phyloP scores from a whole-genome alignment of 1,140 invertebrate genomes.

The Stenopsyche tienmushanensis region DNA sequence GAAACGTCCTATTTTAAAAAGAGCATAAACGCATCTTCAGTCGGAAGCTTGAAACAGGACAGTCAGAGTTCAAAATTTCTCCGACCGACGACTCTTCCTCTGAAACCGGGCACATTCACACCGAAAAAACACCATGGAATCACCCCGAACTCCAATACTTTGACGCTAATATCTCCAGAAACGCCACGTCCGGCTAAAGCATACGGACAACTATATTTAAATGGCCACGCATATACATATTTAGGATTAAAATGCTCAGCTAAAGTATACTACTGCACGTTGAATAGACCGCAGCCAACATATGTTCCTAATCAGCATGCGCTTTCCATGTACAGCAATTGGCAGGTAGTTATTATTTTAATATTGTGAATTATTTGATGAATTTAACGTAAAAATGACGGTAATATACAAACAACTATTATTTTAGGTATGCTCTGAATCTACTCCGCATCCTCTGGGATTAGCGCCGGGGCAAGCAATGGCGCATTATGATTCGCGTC shows the following conservation, averaged over 20 bases:
- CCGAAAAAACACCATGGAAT: conserved; percentile 76
- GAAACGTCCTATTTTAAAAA: conserved; percentile 55
- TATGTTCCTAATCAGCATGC: conserved; percentile 89
- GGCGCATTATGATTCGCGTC: conserved; percentile 73
- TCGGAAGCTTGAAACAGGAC: conserved; percentile 39
- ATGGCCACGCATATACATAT: conserved; percentile 91
- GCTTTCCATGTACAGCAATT: conserved; percentile 97
- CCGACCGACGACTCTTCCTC: conserved; percentile 73
- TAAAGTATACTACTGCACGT: conserved; percentile 87
- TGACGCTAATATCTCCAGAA: conserved; percentile 82
- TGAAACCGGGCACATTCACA: conserved; percentile 79
- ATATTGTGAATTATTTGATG: conserved; percentile 40
- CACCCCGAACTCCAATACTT: conserved; percentile 72
- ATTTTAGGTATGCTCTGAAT: conserved; percentile 66
- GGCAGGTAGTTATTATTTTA: conserved; percentile 64
- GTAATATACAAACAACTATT: conserved; percentile 28
- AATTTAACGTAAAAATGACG: background rate
- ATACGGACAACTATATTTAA: conserved; percentile 83
- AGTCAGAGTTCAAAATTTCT: conserved; percentile 67
- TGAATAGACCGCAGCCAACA: conserved; percentile 91
- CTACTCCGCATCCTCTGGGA: conserved; percentile 69
- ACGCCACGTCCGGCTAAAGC: conserved; percentile 85
- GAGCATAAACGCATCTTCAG: conserved; percentile 44
- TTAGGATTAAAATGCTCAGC: conserved; percentile 88
- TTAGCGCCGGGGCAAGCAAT: conserved; percentile 68